These are phyloP conservation scores for Isurus oxyrinchus DNA, from an alignment of 2,113 vertebrate species.

Conservation along the genomic window DNA sequence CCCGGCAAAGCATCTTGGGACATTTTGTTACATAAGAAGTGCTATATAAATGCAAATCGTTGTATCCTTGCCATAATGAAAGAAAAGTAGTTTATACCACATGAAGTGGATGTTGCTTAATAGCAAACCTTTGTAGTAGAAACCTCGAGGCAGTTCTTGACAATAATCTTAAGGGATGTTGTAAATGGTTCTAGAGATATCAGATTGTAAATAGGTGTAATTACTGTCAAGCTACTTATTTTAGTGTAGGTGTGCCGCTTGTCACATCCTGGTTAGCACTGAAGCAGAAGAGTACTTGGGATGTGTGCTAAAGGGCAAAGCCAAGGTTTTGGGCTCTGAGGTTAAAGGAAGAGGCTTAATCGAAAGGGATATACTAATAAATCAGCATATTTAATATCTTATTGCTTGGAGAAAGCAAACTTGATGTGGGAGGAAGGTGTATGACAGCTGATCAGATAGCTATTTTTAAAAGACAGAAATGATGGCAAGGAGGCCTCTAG, in stretches of 20 bases:
- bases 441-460: background rate
- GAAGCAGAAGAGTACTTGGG: background rate
- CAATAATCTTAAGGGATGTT: background rate
- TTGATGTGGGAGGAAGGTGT: background rate
- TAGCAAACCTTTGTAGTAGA: background rate
- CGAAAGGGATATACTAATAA: background rate
- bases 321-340: background rate
- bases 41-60: background rate
- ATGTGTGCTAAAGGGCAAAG: background rate
- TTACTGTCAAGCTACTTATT: background rate
- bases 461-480: too few relatives aligned
- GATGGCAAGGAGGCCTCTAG: too few relatives aligned
- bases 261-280: background rate
- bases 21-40: background rate
- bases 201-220: constrained; percentile 14
- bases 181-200: background rate
- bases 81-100: background rate
- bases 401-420: background rate
- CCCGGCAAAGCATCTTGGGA: background rate
- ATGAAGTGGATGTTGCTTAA: background rate
- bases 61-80: background rate
- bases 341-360: background rate
- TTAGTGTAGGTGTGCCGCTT: background rate
- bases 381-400: background rate
- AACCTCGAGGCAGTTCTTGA: background rate